Evolutionary conservation across 2,113 vertebrate genomes (phyloP).

Genomic region (Calonectris borealis): DNA sequence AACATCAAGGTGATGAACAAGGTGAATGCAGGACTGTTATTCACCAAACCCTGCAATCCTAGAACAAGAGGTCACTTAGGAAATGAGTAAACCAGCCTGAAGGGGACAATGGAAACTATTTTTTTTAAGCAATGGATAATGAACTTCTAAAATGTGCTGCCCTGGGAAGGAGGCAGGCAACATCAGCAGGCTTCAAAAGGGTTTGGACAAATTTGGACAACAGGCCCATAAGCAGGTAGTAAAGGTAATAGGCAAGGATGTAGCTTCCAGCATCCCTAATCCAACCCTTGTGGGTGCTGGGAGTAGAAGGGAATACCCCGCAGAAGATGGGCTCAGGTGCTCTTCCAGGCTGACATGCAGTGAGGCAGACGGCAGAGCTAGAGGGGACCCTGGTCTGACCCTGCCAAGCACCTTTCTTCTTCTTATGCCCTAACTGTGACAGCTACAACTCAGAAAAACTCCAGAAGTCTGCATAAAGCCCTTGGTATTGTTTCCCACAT

Average conservation of each 20-base stretch:
- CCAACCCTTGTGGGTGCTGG: background rate
- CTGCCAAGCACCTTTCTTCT: background rate
- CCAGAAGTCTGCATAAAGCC: background rate
- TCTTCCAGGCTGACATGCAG: background rate
- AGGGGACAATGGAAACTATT: background rate
- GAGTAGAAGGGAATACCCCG: background rate
- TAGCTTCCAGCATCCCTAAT: background rate
- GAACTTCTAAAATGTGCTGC: background rate
- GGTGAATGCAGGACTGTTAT: background rate
- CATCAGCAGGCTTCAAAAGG: background rate
- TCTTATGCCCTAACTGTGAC: background rate
- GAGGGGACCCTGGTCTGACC: background rate
- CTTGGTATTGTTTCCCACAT: background rate
- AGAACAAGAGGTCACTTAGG: background rate
- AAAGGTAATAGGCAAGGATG: background rate
- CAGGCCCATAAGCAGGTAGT: background rate
- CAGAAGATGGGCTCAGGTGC: background rate
- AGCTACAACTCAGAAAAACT: background rate
- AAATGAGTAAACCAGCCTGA: background rate
- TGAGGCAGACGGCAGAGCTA: background rate
- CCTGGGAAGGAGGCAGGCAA: background rate
- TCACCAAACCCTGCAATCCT: background rate
- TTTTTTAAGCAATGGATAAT: background rate
- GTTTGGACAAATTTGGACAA: background rate
- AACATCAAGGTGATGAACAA: background rate